phyloP scores from a whole-genome alignment of 1,140 invertebrate genomes.

The Philaenus spumarius region DNA sequence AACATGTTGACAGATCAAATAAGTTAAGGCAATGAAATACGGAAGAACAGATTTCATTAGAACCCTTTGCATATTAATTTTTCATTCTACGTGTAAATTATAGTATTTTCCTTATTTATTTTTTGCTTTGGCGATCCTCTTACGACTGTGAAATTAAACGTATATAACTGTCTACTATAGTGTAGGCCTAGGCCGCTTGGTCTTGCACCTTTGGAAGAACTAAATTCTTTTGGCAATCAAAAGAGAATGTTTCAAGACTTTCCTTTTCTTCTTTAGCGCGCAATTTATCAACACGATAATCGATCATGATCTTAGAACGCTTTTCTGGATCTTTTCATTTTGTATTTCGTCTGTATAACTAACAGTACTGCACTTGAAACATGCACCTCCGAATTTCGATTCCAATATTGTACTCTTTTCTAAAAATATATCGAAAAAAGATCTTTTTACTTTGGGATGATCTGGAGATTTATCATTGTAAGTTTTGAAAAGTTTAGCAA shows the following conservation, averaged over 20 bases:
- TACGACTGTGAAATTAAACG: slow-evolving; percentile 18
- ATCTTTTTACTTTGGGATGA: slow-evolving; percentile 11
- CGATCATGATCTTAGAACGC: no score
- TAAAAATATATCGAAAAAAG: slow-evolving; percentile 13
- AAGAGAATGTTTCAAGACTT: slow-evolving; percentile 1
- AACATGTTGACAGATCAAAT: no score
- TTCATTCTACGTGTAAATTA: background rate
- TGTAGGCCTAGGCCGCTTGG: slow-evolving; percentile 19
- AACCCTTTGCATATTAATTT: no score
- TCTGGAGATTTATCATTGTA: slow-evolving; percentile 2
- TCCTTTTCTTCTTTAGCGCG: slow-evolving; percentile 8
- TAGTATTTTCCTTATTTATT: slow-evolving; percentile 5
- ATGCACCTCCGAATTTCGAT: background rate
- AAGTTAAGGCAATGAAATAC: no score
- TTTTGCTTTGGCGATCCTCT: slow-evolving; percentile 2
- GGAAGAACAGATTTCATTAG: slow-evolving; percentile 16
- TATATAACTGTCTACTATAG: slow-evolving; percentile 16
- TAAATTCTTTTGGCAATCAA: no score
- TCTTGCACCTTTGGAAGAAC: no score
- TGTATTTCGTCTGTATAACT: slow-evolving; percentile 13
- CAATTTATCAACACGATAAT: no score
- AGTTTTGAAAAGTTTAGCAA: background rate
- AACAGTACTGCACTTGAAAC: slow-evolving; percentile 13
- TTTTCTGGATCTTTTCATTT: slow-evolving; percentile 11
- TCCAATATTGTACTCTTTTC: slow-evolving; percentile 2